Conservation (phyloP, 2,888 invertebrate species). For the Caenorhabditis afra region DNA sequence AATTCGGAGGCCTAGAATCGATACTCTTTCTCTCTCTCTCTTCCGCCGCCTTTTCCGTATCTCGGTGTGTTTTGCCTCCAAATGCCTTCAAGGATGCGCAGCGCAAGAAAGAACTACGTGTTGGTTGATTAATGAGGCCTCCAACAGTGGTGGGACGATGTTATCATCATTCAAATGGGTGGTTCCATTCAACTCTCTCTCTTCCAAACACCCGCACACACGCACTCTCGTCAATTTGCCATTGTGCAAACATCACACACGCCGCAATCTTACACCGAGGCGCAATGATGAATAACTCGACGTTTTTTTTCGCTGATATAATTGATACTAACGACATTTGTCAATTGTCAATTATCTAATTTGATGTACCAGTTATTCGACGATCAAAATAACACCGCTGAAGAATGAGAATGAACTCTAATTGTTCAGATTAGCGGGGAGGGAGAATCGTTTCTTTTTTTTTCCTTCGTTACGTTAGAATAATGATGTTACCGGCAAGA, state of each 20-base stretch:
- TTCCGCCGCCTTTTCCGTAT: too few species aligned
- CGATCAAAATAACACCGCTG: neutral
- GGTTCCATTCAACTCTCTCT: constrained; percentile 13
- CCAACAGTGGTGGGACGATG: constrained; percentile 20
- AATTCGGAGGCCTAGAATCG: constrained; percentile 15
- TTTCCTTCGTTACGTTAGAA: too few species aligned
- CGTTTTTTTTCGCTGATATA: neutral
- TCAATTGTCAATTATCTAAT: constrained; percentile 2
- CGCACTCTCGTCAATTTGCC: constrained; percentile 12
- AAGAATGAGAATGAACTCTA: too few species aligned
- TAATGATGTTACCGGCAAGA: constrained; percentile 1
- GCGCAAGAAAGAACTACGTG: constrained; percentile 48
- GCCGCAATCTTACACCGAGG: constrained; percentile 18
- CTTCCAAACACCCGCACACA: neutral
- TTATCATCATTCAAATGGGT: constrained; percentile 25
- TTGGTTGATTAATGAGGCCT: constrained; percentile 54
- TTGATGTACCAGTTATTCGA: neutral
- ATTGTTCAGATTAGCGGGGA: too few species aligned
- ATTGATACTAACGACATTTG: constrained; percentile 2
- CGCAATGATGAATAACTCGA: neutral
- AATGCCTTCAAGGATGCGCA: constrained; percentile 26
- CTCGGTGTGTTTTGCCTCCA: constrained; percentile 5
- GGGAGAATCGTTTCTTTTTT: too few species aligned
- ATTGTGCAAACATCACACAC: constrained; percentile 43
- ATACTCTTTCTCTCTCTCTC: constrained; percentile 9